A percentile compares a stretch with the other conserved stretches of the same genome.
Evolutionary conservation across 2,113 vertebrate genomes (phyloP).

Genomic region (Morone saxatilis): DNA sequence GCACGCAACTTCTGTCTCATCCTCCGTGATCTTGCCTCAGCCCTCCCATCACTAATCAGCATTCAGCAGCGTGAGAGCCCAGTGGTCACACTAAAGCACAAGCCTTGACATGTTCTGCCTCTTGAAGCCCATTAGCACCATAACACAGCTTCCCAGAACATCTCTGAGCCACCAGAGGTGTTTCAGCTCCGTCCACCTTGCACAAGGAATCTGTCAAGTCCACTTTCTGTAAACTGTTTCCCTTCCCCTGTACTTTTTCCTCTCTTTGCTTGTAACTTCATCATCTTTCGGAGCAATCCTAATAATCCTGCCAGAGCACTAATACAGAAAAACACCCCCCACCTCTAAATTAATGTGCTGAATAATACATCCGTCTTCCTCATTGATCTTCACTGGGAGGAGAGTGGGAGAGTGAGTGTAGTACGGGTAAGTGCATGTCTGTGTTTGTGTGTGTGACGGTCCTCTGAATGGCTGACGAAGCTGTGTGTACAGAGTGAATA

Average conservation of each 20-base stretch:
- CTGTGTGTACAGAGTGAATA: constrained; percentile 60
- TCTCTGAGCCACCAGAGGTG: constrained; percentile 17
- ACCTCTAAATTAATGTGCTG: constrained; percentile 60
- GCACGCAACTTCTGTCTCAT: constrained; percentile 40
- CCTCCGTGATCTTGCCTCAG: constrained; percentile 21
- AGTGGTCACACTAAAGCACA: constrained; percentile 57
- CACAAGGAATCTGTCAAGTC: constrained; percentile 7
- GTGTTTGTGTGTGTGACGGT: constrained; percentile 30
- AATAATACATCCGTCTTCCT: constrained; percentile 65
- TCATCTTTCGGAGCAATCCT: constrained; percentile 40
- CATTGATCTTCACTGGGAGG: constrained; percentile 65
- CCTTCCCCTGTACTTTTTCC: constrained; percentile 23
- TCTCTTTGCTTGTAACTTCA: constrained; percentile 35
- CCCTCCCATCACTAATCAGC: constrained; percentile 64
- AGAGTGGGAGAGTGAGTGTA: constrained; percentile 29
- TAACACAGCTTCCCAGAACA: constrained; percentile 20
- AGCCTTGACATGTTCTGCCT: constrained; percentile 53
- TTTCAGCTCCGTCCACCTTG: constrained; percentile 39
- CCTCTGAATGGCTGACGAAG: constrained; percentile 58
- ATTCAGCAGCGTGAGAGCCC: constrained; percentile 56
- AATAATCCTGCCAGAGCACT: constrained; percentile 37
- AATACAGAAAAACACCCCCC: constrained; percentile 30
- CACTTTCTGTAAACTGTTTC: constrained; percentile 20
- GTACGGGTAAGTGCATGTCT: constrained; percentile 36
- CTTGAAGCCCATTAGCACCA: constrained; percentile 51